Conservation (phyloP, 2,888 invertebrate genomes). For the Embidobia sp. region DNA sequence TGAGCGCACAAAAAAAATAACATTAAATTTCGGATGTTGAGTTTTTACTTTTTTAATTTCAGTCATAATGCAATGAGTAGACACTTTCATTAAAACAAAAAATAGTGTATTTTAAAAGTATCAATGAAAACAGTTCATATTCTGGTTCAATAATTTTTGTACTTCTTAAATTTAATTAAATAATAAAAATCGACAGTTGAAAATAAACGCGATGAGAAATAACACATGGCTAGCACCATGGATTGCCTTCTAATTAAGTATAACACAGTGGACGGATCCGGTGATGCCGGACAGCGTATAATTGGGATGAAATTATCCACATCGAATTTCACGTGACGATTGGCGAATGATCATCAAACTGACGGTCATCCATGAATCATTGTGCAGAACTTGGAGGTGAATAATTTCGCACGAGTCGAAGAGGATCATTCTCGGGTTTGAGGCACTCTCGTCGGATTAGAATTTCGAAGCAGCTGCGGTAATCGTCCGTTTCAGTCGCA, state of each 20-base stretch:
- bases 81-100: too few relatives aligned
- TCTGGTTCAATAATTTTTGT: too few relatives aligned
- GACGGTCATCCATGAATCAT: constrained; percentile 63
- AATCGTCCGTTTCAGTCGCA: constrained; percentile 54
- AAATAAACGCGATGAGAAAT: constrained; percentile 32
- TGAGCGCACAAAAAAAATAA: too few relatives aligned
- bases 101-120: too few relatives aligned
- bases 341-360: constrained; percentile 59
- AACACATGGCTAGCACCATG: constrained; percentile 30
- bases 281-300: constrained; percentile 29
- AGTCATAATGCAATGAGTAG: too few relatives aligned
- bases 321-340: constrained; percentile 55
- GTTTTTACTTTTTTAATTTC: too few relatives aligned
- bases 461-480: constrained; percentile 64
- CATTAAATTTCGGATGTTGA: too few relatives aligned
- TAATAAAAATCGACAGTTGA: constrained; percentile 15
- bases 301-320: constrained; percentile 61
- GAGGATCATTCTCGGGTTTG: constrained; percentile 62
- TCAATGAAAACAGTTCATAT: too few relatives aligned
- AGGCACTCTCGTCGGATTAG: constrained; percentile 63
- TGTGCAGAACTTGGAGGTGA: constrained; percentile 56
- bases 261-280: constrained; percentile 20
- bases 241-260: constrained; percentile 60
- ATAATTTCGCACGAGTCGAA: constrained; percentile 63
- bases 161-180: too few relatives aligned